A percentile compares a stretch with the other conserved stretches of the same genome.
Conservation (phyloP, 1,140 invertebrate genomes). For the Ceratitis capitata region DNA sequence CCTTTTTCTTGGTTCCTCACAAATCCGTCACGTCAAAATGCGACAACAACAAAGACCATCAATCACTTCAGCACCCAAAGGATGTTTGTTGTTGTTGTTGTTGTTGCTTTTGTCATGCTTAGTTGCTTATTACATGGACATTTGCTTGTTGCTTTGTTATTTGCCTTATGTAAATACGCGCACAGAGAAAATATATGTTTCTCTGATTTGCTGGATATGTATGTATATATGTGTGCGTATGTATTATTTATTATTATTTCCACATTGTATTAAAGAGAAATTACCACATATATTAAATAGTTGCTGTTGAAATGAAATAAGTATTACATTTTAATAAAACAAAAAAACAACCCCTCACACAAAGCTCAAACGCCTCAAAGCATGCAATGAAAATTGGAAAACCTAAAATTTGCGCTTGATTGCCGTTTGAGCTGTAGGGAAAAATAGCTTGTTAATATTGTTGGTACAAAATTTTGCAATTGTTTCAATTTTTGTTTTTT, state of each 20-base stretch:
- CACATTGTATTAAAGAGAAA: no score
- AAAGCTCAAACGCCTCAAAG: not conserved
- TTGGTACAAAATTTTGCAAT: no score
- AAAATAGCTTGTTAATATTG: no score
- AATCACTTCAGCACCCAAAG: not conserved
- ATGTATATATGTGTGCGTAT: not conserved
- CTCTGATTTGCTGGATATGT: not conserved
- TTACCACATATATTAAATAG: not conserved
- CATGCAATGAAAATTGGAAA: not conserved
- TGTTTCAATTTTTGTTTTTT: no score
- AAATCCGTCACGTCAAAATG: not conserved
- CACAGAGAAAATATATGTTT: no score
- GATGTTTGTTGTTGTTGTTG: not conserved
- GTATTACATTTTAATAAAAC: not conserved
- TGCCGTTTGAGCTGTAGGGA: not conserved
- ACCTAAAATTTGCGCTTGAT: not conserved
- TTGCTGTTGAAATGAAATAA: not conserved
- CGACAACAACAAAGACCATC: not conserved
- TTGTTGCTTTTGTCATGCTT: not conserved
- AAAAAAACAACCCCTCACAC: not conserved
- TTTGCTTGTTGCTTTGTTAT: not conserved
- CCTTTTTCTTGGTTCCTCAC: not conserved
- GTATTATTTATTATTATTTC: not conserved
- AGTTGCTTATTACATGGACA: not conserved
- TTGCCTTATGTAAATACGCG: not conserved